Evolutionary conservation across 2,888 invertebrate species (phyloP).

Genomic region (Poecilobothrus nobilitatus): DNA sequence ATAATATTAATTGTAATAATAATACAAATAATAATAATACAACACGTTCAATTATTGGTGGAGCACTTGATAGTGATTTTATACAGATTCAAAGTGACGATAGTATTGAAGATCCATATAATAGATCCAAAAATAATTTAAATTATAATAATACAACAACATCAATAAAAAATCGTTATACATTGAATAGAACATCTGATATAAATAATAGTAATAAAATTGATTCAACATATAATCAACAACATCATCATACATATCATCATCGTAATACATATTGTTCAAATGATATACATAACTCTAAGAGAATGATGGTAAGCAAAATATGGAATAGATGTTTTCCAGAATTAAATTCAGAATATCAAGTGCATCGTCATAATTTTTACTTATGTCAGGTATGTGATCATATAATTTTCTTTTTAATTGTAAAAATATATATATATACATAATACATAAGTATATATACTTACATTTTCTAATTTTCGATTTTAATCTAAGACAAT

Average conservation of each 20-base stretch:
- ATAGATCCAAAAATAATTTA: not conserved
- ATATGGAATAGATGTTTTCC: slow-evolving; percentile 44
- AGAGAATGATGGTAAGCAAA: slow-evolving; percentile 44
- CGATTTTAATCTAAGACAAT: too few species aligned
- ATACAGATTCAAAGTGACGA: slow-evolving; percentile 6
- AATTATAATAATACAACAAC: not conserved
- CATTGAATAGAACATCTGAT: not conserved
- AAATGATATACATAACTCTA: not conserved
- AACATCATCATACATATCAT: not conserved
- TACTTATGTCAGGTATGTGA: slow-evolving; percentile 42
- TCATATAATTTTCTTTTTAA: too few species aligned
- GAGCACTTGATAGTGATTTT: not conserved
- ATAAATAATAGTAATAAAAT: not conserved
- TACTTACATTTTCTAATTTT: too few species aligned
- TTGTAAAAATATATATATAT: too few species aligned
- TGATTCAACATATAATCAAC: not conserved
- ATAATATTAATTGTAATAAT: too few species aligned
- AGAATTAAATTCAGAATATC: slow-evolving; percentile 40
- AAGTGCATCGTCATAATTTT: slow-evolving; percentile 43
- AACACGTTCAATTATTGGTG: not conserved
- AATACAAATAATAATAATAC: not conserved
- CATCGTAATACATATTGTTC: not conserved
- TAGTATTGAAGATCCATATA: slow-evolving; percentile 4
- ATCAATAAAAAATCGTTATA: slow-evolving; percentile 4
- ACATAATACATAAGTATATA: too few species aligned